These are phyloP conservation scores for Magallana ariakensis DNA, from an alignment of 1,140 invertebrate species.

Conservation along the genomic window DNA sequence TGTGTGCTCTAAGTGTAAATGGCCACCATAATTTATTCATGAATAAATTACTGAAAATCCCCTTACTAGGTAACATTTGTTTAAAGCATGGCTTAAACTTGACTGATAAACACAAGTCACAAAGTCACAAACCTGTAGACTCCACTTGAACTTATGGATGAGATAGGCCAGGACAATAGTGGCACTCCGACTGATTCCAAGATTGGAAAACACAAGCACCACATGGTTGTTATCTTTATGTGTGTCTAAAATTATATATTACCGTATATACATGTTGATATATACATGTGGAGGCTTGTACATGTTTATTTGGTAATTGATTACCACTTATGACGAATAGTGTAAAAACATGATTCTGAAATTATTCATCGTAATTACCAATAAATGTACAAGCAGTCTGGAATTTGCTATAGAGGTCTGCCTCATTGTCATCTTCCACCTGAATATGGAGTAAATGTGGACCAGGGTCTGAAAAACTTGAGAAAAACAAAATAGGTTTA, in stretches of 20 bases:
- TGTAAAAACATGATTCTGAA: too few relatives aligned
- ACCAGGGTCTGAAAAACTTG: conserved; percentile 71
- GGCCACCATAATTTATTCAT: too few relatives aligned
- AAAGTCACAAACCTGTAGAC: conserved; percentile 66
- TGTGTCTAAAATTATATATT: conserved; percentile 62
- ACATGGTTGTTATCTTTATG: conserved; percentile 69
- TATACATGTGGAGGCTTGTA: neutral
- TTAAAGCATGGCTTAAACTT: too few relatives aligned
- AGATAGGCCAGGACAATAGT: conserved; percentile 77
- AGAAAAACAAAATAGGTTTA: neutral
- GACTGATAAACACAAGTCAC: too few relatives aligned
- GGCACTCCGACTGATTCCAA: conserved; percentile 75
- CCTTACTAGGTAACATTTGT: too few relatives aligned
- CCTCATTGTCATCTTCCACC: conserved; percentile 73
- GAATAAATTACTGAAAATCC: too few relatives aligned
- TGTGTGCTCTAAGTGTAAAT: too few relatives aligned
- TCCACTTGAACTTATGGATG: conserved; percentile 71
- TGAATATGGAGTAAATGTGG: conserved; percentile 72
- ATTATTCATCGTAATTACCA: conserved; percentile 63
- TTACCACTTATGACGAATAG: neutral
- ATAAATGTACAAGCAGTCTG: conserved; percentile 75
- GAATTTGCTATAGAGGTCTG: conserved; percentile 73
- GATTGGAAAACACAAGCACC: conserved; percentile 76
- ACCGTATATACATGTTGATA: too few relatives aligned
- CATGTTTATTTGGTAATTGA: neutral